Conservation (phyloP, 2,797 vertebrate genomes). For the Spea hammondii region DNA sequence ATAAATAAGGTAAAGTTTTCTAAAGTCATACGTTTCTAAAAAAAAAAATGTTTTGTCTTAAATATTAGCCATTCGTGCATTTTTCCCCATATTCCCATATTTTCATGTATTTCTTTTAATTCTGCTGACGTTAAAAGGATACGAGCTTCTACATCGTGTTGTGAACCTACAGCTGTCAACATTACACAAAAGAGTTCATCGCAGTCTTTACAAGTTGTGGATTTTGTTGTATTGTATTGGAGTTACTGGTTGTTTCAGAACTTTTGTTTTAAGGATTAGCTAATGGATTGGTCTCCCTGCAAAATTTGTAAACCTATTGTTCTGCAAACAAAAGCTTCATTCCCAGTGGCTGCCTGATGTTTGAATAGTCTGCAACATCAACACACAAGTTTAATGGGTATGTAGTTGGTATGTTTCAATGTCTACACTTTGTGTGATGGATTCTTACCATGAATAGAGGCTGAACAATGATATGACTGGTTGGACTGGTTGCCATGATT, state of each 20-base stretch:
- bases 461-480: too few relatives aligned
- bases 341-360: neutral
- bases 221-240: constrained; percentile 2
- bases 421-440: too few relatives aligned
- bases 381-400: too few relatives aligned
- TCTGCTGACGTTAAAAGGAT: neutral
- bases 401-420: too few relatives aligned
- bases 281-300: constrained; percentile 1
- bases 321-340: constrained; percentile 5
- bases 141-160: constrained; percentile 1
- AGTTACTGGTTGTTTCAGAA: constrained; percentile 2
- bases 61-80: too few relatives aligned
- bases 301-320: constrained; percentile 9
- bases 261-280: constrained; percentile 10
- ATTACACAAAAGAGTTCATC: neutral
- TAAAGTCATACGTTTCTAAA: too few relatives aligned
- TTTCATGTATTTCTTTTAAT: neutral
- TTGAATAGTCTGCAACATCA: too few relatives aligned
- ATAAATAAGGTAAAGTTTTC: too few relatives aligned
- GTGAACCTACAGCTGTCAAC: neutral
- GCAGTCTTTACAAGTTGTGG: neutral
- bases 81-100: too few relatives aligned
- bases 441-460: too few relatives aligned
- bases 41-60: too few relatives aligned
- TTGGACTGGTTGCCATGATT: too few relatives aligned